Evolutionary conservation across 2,888 invertebrate genomes (phyloP).

Genomic region (Opisthograptis luteolata): DNA sequence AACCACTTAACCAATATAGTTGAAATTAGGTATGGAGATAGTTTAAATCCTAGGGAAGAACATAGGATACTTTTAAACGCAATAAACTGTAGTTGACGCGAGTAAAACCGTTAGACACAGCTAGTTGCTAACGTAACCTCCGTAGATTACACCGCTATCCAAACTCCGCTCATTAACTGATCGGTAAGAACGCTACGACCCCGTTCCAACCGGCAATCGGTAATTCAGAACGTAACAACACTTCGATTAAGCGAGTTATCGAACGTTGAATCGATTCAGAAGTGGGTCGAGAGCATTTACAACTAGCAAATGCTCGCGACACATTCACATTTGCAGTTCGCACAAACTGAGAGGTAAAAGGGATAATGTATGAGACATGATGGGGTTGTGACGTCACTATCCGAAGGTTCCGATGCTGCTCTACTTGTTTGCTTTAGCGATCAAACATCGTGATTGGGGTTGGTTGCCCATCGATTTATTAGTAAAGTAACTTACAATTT

Average conservation of each 20-base stretch:
- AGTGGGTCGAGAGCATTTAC: slow-evolving; percentile 32
- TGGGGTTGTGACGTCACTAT: not conserved
- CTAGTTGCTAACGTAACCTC: slow-evolving; percentile 17
- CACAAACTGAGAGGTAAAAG: not conserved
- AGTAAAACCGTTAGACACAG: too few species aligned
- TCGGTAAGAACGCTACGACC: slow-evolving; percentile 29
- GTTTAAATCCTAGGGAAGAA: too few species aligned
- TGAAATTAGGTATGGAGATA: too few species aligned
- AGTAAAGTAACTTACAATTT: too few species aligned
- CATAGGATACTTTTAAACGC: too few species aligned
- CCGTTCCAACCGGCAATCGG: slow-evolving; percentile 32
- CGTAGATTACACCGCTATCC: slow-evolving; percentile 33
- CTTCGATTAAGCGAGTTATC: slow-evolving; percentile 38
- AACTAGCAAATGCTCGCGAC: too few species aligned
- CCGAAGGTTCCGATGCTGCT: not conserved
- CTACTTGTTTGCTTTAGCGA: not conserved
- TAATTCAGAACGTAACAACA: slow-evolving; percentile 33
- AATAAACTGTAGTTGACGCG: too few species aligned
- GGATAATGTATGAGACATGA: not conserved
- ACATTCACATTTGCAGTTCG: too few species aligned
- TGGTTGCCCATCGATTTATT: too few species aligned
- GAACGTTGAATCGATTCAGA: slow-evolving; percentile 38
- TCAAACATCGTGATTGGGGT: too few species aligned
- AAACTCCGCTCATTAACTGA: slow-evolving; percentile 30
- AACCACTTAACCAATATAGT: too few species aligned